Conservation (phyloP, 2,113 vertebrate genomes). For the Stegastes partitus region DNA sequence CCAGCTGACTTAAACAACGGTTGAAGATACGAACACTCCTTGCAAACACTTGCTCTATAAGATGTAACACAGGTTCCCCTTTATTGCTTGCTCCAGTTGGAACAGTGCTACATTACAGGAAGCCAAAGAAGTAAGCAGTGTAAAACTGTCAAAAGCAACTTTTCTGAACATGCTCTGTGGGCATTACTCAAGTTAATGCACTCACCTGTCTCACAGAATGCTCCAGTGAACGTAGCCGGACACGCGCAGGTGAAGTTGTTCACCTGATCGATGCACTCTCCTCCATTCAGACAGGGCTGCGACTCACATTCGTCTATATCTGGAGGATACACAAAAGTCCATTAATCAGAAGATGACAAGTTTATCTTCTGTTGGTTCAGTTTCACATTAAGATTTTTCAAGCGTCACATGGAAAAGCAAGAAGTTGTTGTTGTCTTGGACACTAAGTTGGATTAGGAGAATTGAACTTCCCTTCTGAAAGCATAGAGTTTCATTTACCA, state of each 20-base stretch:
- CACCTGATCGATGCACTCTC: constrained; percentile 86
- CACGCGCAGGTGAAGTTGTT: constrained; percentile 91
- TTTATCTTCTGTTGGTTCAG: constrained; percentile 23
- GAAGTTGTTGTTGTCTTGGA: constrained; percentile 31
- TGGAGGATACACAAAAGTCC: constrained; percentile 61
- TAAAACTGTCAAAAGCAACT: constrained; percentile 10
- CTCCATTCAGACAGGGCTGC: constrained; percentile 91
- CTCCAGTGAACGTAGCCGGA: constrained; percentile 86
- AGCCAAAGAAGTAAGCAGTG: constrained; percentile 12
- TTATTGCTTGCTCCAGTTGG: too few relatives aligned
- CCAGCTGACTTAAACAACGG: too few relatives aligned
- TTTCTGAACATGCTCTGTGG: constrained; percentile 23
- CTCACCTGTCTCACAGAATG: constrained; percentile 92
- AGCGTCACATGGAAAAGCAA: constrained; percentile 15
- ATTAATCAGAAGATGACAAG: constrained; percentile 12
- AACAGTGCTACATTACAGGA: constrained; percentile 10
- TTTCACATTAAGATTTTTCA: constrained; percentile 21
- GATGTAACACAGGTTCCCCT: too few relatives aligned
- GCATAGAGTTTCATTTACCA: constrained; percentile 71
- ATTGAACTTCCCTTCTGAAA: constrained; percentile 46
- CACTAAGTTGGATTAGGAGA: constrained; percentile 52
- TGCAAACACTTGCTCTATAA: too few relatives aligned
- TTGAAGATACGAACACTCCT: too few relatives aligned
- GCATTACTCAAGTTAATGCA: constrained; percentile 5
- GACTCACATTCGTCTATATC: constrained; percentile 91